phyloP scores from a whole-genome alignment of 2,888 invertebrate species.

The Philereme vetulata region DNA sequence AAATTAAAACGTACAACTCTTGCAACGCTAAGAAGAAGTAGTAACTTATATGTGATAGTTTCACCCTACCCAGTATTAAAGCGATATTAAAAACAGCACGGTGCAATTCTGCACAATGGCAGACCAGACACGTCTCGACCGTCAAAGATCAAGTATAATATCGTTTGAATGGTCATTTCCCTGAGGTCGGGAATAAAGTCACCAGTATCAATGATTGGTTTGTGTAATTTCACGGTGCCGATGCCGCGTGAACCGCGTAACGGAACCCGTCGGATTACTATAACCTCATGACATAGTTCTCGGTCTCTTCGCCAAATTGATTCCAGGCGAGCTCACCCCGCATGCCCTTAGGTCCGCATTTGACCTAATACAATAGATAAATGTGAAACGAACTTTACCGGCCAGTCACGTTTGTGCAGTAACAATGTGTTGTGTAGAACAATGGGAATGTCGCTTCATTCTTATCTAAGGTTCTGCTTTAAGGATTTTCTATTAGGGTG shows the following conservation, averaged over 20 bases:
- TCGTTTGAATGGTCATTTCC: slow-evolving; percentile 49
- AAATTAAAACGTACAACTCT: too few species aligned
- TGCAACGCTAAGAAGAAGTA: too few species aligned
- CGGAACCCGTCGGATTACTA: slow-evolving; percentile 66
- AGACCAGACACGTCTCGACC: slow-evolving; percentile 28
- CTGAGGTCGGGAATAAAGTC: slow-evolving; percentile 64
- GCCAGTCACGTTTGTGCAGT: slow-evolving; percentile 44
- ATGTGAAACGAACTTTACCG: slow-evolving; percentile 35
- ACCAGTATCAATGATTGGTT: slow-evolving; percentile 67
- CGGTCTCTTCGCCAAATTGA: slow-evolving; percentile 69
- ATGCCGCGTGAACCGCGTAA: slow-evolving; percentile 70
- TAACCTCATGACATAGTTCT: slow-evolving; percentile 77
- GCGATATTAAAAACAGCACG: slow-evolving; percentile 11
- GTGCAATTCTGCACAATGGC: slow-evolving; percentile 16
- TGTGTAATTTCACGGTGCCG: slow-evolving; percentile 70
- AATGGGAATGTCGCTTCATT: slow-evolving; percentile 31
- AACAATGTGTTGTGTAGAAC: slow-evolving; percentile 32
- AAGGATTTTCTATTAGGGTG: slow-evolving; percentile 8
- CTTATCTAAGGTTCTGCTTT: slow-evolving; percentile 21
- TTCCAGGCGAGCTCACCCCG: slow-evolving; percentile 57
- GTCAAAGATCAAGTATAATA: slow-evolving; percentile 38
- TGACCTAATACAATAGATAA: slow-evolving; percentile 35
- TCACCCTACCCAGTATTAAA: slow-evolving; percentile 3
- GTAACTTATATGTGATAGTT: too few species aligned
- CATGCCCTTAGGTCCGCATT: slow-evolving; percentile 46